Evolutionary conservation across 2,888 invertebrate species (phyloP), one percentile per base, ranked within the genome.

Genomic region (Eremobia ochroleuca): DNA sequence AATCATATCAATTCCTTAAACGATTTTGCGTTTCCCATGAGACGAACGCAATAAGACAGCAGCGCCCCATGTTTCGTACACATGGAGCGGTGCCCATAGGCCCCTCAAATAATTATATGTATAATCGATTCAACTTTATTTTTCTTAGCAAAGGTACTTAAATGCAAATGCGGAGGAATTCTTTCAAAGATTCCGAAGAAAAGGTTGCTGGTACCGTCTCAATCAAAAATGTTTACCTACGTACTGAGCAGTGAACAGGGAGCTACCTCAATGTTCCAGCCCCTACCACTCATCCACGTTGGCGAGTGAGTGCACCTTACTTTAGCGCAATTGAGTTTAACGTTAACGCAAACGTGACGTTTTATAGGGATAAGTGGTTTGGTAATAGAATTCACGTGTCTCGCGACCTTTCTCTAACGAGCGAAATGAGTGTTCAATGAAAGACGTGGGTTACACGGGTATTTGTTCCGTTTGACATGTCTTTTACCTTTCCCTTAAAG

Each of bases 171-270:
- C 83, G 79, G 74, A 79, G 82, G 85, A 87, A 89, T 89, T 90
- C 86, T 90, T 89, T 89, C 88, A 85, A 87, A 84, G 81, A 88
- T 88, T 90, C 89, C 87, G 85, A 91, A 90, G 87, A 89, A 92
- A 91, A 90, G 86, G 88, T 89, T 88, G 89, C 81, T 87, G 87
- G 90, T 90, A 88, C 90, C 79, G 89, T 89, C 90, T 93, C 92
- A 93, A 95, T 94, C 94, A 94, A 94, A 94, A 93, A 94, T 94
- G 92, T 95, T 95, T 95, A 94, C 94, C 91, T 85, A 86, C 86
- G 85, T 88, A 91, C 89, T 90, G 87, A 90, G 80, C 80, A 75
- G 55, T 68, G 72, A 59, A 79, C 46, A 55, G 58, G 31, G 58
- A 79, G 90, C 92, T 88, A 87, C 91, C 89, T 91, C 92, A 93